These are phyloP conservation scores for Pseudomyrmex concolor DNA, from an alignment of 1,140 invertebrate species.

Conservation along the genomic window DNA sequence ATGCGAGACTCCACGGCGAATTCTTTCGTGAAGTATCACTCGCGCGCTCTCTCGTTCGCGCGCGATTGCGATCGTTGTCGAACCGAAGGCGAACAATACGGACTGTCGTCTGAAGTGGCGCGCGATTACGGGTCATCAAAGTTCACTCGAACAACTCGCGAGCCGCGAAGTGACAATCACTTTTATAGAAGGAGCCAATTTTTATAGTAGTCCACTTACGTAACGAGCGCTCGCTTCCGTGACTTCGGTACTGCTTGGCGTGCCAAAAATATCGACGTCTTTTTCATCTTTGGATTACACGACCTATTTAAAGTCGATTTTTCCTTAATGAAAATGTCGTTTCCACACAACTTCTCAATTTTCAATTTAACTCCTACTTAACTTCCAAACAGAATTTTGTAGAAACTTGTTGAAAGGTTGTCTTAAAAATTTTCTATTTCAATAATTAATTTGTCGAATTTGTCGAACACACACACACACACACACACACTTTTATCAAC, in stretches of 20 bases:
- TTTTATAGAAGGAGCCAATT: not conserved
- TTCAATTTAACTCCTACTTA: not conserved
- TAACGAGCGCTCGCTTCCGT: not conserved
- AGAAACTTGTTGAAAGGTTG: not conserved
- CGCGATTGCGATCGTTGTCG: not conserved
- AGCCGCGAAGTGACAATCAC: too few species aligned
- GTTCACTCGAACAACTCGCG: too few species aligned
- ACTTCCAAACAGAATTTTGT: not conserved
- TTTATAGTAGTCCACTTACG: not conserved
- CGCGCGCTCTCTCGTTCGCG: not conserved
- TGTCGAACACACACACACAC: too few species aligned
- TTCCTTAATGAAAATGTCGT: not conserved
- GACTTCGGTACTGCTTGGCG: not conserved
- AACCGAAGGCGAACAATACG: not conserved
- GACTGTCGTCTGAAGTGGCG: not conserved
- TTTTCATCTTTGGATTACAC: not conserved
- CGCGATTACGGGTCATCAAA: not conserved
- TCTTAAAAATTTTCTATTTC: too few species aligned
- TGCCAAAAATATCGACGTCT: not conserved
- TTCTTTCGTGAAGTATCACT: slow-evolving; percentile 7
- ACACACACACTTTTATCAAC: not conserved
- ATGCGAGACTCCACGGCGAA: slow-evolving; percentile 9
- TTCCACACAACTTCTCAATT: not conserved
- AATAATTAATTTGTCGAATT: too few species aligned
- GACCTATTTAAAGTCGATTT: not conserved